Evolutionary conservation across 2,888 invertebrate genomes (phyloP).

Genomic region (Mechanitis messenoides): DNA sequence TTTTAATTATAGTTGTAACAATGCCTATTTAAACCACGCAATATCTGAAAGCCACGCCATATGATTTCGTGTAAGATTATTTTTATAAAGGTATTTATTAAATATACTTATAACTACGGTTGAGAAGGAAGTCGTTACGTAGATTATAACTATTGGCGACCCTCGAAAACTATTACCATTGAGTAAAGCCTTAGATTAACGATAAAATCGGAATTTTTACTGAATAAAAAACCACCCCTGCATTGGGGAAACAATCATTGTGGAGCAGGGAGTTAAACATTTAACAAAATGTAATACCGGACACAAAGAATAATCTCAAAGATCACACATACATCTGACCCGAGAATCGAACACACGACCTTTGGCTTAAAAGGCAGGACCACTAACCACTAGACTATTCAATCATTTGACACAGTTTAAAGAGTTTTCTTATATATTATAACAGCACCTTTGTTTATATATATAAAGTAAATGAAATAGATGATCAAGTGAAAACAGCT

Average conservation of each 20-base stretch:
- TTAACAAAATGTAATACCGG: no score
- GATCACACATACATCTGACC: no score
- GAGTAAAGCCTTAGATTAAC: background rate
- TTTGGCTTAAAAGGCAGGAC: no score
- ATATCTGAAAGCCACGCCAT: slow-evolving; percentile 17
- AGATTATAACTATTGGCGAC: slow-evolving; percentile 1
- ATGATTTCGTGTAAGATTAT: slow-evolving; percentile 20
- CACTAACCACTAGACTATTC: no score
- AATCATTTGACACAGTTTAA: no score
- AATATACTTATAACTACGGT: slow-evolving; percentile 1
- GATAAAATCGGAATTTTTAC: background rate
- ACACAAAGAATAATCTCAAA: no score
- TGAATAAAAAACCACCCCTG: no score
- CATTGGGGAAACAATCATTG: no score
- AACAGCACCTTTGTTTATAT: background rate
- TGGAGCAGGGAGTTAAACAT: no score
- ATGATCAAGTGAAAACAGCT: slow-evolving; percentile 4
- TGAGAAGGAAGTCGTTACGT: background rate
- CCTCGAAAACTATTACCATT: background rate
- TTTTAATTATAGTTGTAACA: background rate
- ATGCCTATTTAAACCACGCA: background rate
- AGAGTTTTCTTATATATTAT: no score
- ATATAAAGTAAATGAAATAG: background rate
- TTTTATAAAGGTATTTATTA: slow-evolving; percentile 24
- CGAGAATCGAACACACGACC: no score